A percentile compares a stretch with the other conserved stretches of the same genome.
Evolutionary conservation across 2,888 invertebrate genomes (phyloP).

Genomic region (Ellobium chinense): DNA sequence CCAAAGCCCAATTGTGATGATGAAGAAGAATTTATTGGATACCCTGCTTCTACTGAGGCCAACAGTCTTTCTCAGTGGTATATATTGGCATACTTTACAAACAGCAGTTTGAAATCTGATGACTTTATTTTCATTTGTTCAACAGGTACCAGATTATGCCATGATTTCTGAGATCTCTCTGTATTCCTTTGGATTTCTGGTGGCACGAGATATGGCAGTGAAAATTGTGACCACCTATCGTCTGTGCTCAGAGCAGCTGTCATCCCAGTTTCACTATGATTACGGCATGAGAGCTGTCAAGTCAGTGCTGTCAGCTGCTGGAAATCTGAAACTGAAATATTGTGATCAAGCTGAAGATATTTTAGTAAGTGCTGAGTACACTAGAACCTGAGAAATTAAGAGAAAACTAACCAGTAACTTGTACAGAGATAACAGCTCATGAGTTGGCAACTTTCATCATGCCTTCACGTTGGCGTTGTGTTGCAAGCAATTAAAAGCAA

Average conservation of each 20-base stretch:
- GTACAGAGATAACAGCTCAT: not conserved
- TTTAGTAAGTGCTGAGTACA: slow-evolving; percentile 81
- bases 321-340: slow-evolving; percentile 91
- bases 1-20: too few relatives aligned
- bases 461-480: not conserved
- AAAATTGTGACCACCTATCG: slow-evolving; percentile 98
- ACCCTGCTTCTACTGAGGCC: too few relatives aligned
- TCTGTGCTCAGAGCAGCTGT: slow-evolving; percentile 94
- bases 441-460: not conserved
- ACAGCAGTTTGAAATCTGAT: too few relatives aligned
- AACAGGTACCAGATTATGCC: slow-evolving; percentile 91
- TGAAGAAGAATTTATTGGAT: too few relatives aligned
- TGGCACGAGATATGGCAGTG: slow-evolving; percentile 90
- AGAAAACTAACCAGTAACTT: too few relatives aligned
- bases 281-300: slow-evolving; percentile 97
- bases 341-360: slow-evolving; percentile 88
- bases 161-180: slow-evolving; percentile 92
- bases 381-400: too few relatives aligned
- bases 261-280: slow-evolving; percentile 96
- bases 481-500: too few relatives aligned
- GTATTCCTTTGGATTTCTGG: slow-evolving; percentile 90
- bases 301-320: slow-evolving; percentile 91
- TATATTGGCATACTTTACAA: too few relatives aligned
- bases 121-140: too few relatives aligned
- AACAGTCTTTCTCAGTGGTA: too few relatives aligned